Conservation (phyloP, 2,797 vertebrate genomes). For the Philypnodon macrostomus region DNA sequence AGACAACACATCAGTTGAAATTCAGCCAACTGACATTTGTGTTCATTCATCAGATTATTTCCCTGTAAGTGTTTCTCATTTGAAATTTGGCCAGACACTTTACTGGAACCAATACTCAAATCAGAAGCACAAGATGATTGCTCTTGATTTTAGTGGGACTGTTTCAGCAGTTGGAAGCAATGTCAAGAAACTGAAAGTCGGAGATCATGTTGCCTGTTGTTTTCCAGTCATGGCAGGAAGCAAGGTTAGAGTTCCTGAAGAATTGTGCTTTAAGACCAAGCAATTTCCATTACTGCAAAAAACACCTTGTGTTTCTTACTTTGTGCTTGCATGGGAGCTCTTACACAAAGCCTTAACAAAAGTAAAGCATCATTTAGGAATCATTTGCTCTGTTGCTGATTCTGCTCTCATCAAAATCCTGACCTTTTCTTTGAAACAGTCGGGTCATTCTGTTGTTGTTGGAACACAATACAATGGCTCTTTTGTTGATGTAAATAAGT, state of each 20-base stretch:
- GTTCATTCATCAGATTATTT: conserved; percentile 84
- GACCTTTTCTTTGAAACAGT: conserved; percentile 52
- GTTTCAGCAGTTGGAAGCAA: conserved; percentile 70
- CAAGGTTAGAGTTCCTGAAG: conserved; percentile 71
- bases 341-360: conserved; percentile 67
- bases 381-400: conserved; percentile 58
- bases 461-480: conserved; percentile 34
- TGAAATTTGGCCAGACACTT: conserved; percentile 72
- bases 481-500: conserved; percentile 38
- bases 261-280: conserved; percentile 77
- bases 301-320: conserved; percentile 81
- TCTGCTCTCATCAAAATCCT: conserved; percentile 69
- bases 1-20: conserved; percentile 62
- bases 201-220: conserved; percentile 78
- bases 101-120: conserved; percentile 78
- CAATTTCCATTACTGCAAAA: conserved; percentile 72
- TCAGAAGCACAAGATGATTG: conserved; percentile 74
- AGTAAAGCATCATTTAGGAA: conserved; percentile 64
- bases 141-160: conserved; percentile 79
- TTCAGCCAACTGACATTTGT: conserved; percentile 71
- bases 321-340: conserved; percentile 82
- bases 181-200: conserved; percentile 77
- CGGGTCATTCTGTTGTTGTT: conserved; percentile 62
- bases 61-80: conserved; percentile 74
- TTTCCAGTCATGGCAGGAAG: conserved; percentile 76